Evolutionary conservation across 92 coral and sea anemone genomes (phyloP).

Genomic region (Actinostola sp.): DNA sequence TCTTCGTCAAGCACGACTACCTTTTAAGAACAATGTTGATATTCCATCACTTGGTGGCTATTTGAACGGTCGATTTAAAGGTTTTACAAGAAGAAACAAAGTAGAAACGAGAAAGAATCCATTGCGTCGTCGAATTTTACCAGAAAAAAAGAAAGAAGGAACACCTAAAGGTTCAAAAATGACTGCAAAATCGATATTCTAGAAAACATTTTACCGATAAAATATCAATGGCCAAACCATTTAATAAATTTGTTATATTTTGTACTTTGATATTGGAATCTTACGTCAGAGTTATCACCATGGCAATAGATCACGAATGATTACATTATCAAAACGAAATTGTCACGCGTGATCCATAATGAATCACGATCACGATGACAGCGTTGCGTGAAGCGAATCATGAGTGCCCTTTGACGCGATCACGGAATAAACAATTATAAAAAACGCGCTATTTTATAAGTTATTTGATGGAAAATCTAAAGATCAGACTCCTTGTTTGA

Average conservation of each 20-base stretch:
- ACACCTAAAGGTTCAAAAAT: too few species aligned
- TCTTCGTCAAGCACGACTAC: slow-evolving; percentile 75
- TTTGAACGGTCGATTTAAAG: slow-evolving; percentile 20
- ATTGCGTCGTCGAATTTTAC: background rate
- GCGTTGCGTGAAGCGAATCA: background rate
- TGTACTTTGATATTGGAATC: background rate
- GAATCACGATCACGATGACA: background rate
- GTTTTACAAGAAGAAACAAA: slow-evolving; percentile 18
- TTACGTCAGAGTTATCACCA: background rate
- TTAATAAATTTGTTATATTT: background rate
- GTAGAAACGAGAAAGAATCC: slow-evolving; percentile 4
- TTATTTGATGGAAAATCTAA: background rate
- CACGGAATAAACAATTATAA: background rate
- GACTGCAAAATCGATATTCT: background rate
- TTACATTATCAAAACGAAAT: too few species aligned
- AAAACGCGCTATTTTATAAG: too few species aligned
- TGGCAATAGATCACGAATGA: background rate
- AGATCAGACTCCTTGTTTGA: background rate
- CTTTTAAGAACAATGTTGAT: slow-evolving; percentile 66
- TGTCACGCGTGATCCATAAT: too few species aligned
- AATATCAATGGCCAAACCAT: too few species aligned
- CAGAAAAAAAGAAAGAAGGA: too few species aligned
- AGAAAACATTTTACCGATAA: background rate
- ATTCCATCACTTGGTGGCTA: slow-evolving; percentile 61
- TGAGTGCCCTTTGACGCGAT: background rate